These are phyloP conservation scores for Helicorthomorpha holstii DNA, from an alignment of 1,140 invertebrate genomes.

Conservation along the genomic window DNA sequence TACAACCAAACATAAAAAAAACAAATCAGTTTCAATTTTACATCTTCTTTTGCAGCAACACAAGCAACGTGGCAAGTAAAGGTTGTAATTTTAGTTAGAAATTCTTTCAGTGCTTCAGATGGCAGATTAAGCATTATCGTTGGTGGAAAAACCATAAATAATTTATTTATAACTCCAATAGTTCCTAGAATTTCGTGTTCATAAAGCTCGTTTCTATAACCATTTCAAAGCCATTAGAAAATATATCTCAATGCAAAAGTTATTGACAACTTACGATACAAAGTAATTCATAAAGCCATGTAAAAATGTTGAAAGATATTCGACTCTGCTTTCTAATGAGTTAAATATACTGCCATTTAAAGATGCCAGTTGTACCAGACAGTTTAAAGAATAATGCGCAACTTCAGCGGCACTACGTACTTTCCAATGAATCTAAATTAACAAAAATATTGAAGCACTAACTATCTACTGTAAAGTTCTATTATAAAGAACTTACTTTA, in stretches of 20 bases:
- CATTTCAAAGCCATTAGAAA: conserved; percentile 3
- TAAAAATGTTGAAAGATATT: conserved; percentile 38
- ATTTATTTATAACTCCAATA: conserved; percentile 28
- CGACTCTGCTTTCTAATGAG: conserved; percentile 36
- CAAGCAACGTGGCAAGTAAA: conserved; percentile 57
- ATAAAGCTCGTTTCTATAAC: conserved; percentile 22
- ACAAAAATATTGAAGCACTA: conserved; percentile 4
- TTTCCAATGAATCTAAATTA: conserved; percentile 53
- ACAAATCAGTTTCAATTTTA: no score
- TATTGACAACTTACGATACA: conserved; percentile 15
- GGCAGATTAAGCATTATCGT: conserved; percentile 28
- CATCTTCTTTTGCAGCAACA: conserved; percentile 54
- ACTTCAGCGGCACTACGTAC: conserved; percentile 52
- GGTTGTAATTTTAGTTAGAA: conserved; percentile 44
- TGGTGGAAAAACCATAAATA: conserved; percentile 38
- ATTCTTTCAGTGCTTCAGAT: conserved; percentile 22
- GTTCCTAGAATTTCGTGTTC: conserved; percentile 29
- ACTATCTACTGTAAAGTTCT: background rate
- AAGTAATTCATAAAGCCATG: conserved; percentile 20
- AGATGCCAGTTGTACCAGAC: conserved; percentile 58
- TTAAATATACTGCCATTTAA: conserved; percentile 50
- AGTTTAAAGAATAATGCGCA: conserved; percentile 53
- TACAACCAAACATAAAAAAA: conserved; percentile 16
- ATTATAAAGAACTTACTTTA: conserved; percentile 27
- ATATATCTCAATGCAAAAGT: background rate